Evolutionary conservation across 2,113 vertebrate genomes (phyloP).

Genomic region (Varanus komodoensis): DNA sequence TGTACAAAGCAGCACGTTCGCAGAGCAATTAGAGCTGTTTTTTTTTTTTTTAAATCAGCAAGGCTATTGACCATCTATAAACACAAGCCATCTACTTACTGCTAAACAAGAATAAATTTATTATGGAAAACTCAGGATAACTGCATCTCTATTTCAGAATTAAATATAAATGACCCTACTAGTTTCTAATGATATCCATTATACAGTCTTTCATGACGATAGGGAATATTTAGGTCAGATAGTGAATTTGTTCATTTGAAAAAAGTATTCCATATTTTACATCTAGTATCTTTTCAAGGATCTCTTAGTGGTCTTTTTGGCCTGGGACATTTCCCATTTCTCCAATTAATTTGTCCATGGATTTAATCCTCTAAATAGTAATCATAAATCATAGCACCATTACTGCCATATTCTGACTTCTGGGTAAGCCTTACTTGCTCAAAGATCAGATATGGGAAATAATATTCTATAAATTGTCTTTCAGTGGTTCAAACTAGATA

Average conservation of each 20-base stretch:
- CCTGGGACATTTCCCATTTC: neutral
- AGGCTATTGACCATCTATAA: neutral
- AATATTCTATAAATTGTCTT: too few relatives aligned
- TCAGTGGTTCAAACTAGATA: too few relatives aligned
- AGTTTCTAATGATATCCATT: neutral
- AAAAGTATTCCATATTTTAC: neutral
- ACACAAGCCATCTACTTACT: neutral
- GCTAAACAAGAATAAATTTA: neutral
- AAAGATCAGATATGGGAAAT: too few relatives aligned
- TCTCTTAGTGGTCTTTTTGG: neutral
- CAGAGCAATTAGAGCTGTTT: neutral
- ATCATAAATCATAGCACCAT: neutral
- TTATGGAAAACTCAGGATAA: neutral
- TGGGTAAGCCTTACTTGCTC: neutral
- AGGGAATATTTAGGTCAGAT: neutral
- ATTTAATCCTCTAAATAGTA: neutral
- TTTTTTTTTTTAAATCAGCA: neutral
- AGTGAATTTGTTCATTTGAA: neutral
- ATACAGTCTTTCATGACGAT: neutral
- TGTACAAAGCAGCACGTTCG: neutral
- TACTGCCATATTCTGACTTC: neutral
- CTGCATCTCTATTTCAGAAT: neutral
- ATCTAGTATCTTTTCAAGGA: neutral
- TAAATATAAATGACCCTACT: neutral
- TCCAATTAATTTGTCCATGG: neutral